Base-by-base conservation (phyloP, 2,888 invertebrate species). In the Protonemura montana region DNA sequence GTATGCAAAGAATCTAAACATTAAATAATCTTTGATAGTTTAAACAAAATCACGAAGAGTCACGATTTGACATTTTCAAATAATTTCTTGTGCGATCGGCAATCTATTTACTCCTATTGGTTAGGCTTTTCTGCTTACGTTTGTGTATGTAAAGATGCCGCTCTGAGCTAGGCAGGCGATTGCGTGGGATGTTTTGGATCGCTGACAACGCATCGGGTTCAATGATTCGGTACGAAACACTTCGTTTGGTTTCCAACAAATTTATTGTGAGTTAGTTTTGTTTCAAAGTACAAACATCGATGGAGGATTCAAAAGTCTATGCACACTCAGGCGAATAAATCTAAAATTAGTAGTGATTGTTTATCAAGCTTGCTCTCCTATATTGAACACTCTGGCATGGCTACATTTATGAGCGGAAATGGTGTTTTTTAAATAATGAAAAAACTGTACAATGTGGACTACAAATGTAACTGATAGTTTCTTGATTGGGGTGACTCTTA, bases 171-270 rank as follows among this genome's bases (percentile, higher is more conserved):
- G 5, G 10, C 35, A 35, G 35, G 35, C 3, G 35, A 35, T 35
- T 35, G 35, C 35, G 35, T 35, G 35, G 35, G 35, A 35, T 10
- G 21, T 16, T 7, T 59, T 59, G 59, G 59, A 59, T 7, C 2
- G 21, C 59, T 10, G 59, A 21, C 59, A 59, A 13, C 13, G 41
- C 5, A 41, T 13, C 21, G 59, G 59, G 59, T 21, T 59, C 59
- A 59, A 59, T 2, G 21, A 59, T 21, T 3, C 78, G 26, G 26
- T 78, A 42, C 1, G 26, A 30, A 85, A 85, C 6, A 30, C 35
- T 84, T 6, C 78, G 35, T 78, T 80, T 85, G 26, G 29, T 27
- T 85, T 21, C 29, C 16, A 85, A 85, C 28, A 28, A 85, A 85
- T 59, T 59, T 26, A 42, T 78, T 85, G 76, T 85, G 76, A 59